A percentile compares a stretch with the other conserved stretches of the same genome.
Evolutionary conservation across 2,797 vertebrate species (phyloP).

Genomic region (Scleropages formosus): DNA sequence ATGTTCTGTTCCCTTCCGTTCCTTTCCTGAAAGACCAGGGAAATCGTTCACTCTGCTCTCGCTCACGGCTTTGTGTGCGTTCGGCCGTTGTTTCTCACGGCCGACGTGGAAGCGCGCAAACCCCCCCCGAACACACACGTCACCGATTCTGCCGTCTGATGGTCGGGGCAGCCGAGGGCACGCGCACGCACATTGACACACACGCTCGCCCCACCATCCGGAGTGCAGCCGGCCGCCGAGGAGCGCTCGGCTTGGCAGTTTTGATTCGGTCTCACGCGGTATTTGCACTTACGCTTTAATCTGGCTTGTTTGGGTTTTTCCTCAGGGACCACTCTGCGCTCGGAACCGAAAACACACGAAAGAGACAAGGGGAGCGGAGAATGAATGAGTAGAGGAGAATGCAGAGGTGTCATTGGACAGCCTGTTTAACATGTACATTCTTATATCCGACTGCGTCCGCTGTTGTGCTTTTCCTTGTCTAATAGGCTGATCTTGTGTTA

Average conservation of each 20-base stretch:
- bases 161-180: too few relatives aligned
- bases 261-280: neutral
- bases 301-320: neutral
- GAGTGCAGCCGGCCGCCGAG: neutral
- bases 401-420: neutral
- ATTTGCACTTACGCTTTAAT: neutral
- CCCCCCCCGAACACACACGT: neutral
- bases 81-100: neutral
- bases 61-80: neutral
- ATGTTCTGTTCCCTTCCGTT: too few relatives aligned
- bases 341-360: neutral
- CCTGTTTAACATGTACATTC: neutral
- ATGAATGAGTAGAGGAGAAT: neutral
- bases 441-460: too few relatives aligned
- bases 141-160: neutral
- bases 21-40: too few relatives aligned
- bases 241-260: neutral
- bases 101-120: neutral
- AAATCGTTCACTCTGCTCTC: too few relatives aligned
- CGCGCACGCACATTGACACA: neutral
- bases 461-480: too few relatives aligned
- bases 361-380: neutral
- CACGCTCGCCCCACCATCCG: neutral
- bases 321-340: conserved; percentile 8
- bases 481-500: too few relatives aligned